These are phyloP conservation scores for Drosophila micromelanica DNA, from an alignment of 1,140 invertebrate genomes.

Conservation along the genomic window DNA sequence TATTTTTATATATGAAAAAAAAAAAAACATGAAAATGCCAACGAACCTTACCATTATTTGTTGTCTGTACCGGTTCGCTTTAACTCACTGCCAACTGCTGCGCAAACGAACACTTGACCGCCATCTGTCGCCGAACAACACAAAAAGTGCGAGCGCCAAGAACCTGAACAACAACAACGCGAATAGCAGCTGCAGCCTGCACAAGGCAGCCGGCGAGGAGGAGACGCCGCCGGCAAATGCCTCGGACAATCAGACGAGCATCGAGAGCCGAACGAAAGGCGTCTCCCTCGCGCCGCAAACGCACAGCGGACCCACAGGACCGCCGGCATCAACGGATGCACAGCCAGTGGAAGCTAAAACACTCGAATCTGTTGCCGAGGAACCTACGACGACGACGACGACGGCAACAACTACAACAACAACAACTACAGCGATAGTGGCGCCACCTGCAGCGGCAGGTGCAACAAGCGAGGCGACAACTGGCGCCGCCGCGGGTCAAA, in stretches of 20 bases:
- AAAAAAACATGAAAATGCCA: conserved; percentile 12
- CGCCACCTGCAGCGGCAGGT: not conserved
- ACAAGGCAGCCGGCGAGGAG: conserved; percentile 24
- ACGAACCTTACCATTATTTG: conserved; percentile 56
- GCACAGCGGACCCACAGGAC: conserved; percentile 75
- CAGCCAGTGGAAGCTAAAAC: conserved; percentile 8
- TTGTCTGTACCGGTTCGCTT: conserved; percentile 65
- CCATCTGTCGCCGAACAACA: not conserved
- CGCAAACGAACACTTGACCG: conserved; percentile 69
- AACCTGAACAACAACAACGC: conserved; percentile 75
- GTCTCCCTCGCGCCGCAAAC: conserved; percentile 68
- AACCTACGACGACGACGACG: conserved; percentile 9
- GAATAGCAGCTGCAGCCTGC: conserved; percentile 56
- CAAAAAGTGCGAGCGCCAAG: conserved; percentile 33
- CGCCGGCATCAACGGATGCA: conserved; percentile 53
- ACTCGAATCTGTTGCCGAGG: conserved; percentile 19
- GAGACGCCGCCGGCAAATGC: conserved; percentile 3
- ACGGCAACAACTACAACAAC: not conserved
- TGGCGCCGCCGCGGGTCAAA: conserved; percentile 42
- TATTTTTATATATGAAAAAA: conserved; percentile 16
- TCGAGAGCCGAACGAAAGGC: conserved; percentile 73
- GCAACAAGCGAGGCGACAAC: not conserved
- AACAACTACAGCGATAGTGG: not conserved
- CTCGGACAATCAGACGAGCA: conserved; percentile 74
- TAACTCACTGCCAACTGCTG: conserved; percentile 81